Evolutionary conservation across 2,113 vertebrate species (phyloP), one percentile per base, ranked within the genome.

Genomic region (Thryonomys swinderianus): DNA sequence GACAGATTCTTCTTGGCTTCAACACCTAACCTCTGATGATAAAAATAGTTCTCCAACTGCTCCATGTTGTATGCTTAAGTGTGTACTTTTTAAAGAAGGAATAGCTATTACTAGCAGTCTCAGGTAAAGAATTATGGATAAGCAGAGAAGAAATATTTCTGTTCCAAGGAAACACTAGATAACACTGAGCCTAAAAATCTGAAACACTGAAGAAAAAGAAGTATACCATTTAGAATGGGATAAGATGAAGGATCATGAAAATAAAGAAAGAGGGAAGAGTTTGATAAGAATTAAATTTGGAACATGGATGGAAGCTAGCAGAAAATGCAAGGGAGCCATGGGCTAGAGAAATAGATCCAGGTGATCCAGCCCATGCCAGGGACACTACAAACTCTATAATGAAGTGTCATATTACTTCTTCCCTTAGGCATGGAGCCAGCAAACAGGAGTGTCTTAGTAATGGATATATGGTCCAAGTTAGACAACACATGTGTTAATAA

Each of bases 301-400:
- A 91, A 42, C 30, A 40, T 48, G 23, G 32, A 67, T 13, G 61
- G 13, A 80, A 66, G 74, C 34, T 84, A 74, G 27, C 37, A 40
- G 64, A 57, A 57, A 59, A 34, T 45, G 61, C 40, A 27, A 90
- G 7, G 42, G 62, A 66, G 27, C 32, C 23, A 51, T 89, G 48
- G 34, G 34, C 10, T 76, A 16, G 17, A 21, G 81, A 30, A 7
- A 2, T 53, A 82, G 20, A 7, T 27, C n/a, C 30, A 25, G 5
- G 37, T 48, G 45, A n/a, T 48, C 25, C 18, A 80, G 1, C 11
- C 88, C 88, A 7, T 0, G 0, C 4, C 37, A 78, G 64, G 78
- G 3, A 3, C 1, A 2, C 32, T 53, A 1, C 0, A 6, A 81
- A 84, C 45, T 40, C 71, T 48, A 61, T 25, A 2, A 30, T 32